Conservation (phyloP, 2,113 vertebrate genomes). For the Actenoides lindsayi region DNA sequence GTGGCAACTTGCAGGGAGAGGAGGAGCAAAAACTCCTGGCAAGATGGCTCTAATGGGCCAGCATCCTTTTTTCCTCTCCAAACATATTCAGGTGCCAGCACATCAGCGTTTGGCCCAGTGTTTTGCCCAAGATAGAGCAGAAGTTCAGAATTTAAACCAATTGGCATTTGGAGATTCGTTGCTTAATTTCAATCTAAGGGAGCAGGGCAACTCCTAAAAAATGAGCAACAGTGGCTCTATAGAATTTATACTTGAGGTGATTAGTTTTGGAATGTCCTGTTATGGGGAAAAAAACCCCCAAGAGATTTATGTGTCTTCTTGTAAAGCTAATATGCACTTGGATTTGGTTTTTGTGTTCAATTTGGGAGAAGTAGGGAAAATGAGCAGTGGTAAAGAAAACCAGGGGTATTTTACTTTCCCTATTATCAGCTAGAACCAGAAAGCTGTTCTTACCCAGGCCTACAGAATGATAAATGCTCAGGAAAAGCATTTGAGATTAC, state of each 20-base stretch:
- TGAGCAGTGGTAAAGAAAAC: not conserved
- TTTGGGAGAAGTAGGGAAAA: not conserved
- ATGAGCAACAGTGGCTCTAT: not conserved
- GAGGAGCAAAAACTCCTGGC: not conserved
- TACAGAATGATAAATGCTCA: not conserved
- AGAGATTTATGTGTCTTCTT: constrained; percentile 26
- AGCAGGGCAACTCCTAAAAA: not conserved
- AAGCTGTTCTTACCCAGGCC: not conserved
- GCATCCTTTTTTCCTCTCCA: not conserved
- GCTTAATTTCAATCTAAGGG: not conserved
- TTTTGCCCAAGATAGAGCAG: not conserved
- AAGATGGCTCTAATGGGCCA: not conserved
- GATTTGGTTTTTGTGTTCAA: not conserved
- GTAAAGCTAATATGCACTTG: not conserved
- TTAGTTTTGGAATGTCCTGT: not conserved
- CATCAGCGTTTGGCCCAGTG: not conserved
- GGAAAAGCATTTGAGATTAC: constrained; percentile 7
- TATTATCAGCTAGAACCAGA: not conserved
- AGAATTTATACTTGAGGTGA: constrained; percentile 1
- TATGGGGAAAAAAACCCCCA: not conserved
- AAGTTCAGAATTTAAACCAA: not conserved
- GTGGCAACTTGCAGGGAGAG: not conserved
- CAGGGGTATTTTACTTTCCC: not conserved
- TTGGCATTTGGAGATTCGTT: not conserved
- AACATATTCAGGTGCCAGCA: not conserved